Conservation (phyloP, 1,140 invertebrate genomes). For the Hirudo medicinalis region DNA sequence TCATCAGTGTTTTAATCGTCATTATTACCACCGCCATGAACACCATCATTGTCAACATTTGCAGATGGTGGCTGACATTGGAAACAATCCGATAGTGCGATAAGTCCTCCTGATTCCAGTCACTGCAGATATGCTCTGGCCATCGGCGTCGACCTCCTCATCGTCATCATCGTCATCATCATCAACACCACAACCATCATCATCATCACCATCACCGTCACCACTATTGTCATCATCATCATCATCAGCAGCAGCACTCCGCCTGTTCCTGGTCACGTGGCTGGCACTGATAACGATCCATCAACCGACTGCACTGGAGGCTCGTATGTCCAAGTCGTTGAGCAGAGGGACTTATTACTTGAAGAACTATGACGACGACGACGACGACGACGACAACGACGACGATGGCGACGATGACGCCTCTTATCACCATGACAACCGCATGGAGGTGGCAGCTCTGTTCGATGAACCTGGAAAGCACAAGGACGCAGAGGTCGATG, state of each 20-base stretch:
- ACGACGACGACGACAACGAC: not conserved
- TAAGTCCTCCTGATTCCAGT: not conserved
- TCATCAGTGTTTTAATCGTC: not conserved
- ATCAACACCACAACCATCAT: no score
- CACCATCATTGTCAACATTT: not conserved
- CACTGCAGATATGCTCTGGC: no score
- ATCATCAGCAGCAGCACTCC: not conserved
- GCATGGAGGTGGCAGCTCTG: no score
- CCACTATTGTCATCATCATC: not conserved
- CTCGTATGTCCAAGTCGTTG: no score
- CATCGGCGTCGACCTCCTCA: not conserved
- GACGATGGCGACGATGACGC: not conserved
- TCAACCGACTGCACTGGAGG: no score
- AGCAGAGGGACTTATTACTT: no score
- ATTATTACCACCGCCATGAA: not conserved
- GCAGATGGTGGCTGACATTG: no score
- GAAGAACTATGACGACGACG: not conserved
- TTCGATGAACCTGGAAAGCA: not conserved
- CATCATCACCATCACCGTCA: not conserved
- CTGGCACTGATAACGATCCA: no score
- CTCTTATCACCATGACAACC: not conserved
- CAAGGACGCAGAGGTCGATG: not conserved
- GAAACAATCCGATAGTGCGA: not conserved
- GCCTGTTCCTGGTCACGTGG: not conserved
- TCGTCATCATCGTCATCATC: not conserved